A percentile compares a stretch with the other conserved stretches of the same genome.
phyloP scores from a whole-genome alignment of 2,888 invertebrate genomes.

The Dioctria rufipes region DNA sequence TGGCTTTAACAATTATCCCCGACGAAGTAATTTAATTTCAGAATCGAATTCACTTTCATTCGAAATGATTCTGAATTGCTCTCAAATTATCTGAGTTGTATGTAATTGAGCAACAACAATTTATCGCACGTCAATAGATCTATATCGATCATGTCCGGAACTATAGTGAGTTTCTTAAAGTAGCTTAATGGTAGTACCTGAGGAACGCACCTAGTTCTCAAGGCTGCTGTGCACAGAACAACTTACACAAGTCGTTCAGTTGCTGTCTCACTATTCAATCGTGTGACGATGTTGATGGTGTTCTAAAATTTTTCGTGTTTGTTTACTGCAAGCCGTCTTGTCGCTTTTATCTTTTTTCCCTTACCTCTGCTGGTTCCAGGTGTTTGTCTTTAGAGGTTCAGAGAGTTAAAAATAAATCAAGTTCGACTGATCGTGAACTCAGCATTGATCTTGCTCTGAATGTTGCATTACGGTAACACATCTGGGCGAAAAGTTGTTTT shows the following conservation, averaged over 20 bases:
- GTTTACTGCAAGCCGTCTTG: not conserved
- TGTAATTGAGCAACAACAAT: slow-evolving; percentile 48
- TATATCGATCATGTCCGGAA: slow-evolving; percentile 47
- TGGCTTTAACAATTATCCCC: slow-evolving; percentile 40
- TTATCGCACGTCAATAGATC: slow-evolving; percentile 45
- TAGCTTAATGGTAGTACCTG: slow-evolving; percentile 3
- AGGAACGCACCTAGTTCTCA: slow-evolving; percentile 42
- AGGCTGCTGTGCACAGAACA: slow-evolving; percentile 27
- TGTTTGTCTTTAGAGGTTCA: slow-evolving; percentile 36
- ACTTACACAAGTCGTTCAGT: not conserved
- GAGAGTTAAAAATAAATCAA: slow-evolving; percentile 45
- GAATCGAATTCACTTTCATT: slow-evolving; percentile 45
- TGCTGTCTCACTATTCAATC: not conserved
- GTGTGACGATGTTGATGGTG: not conserved
- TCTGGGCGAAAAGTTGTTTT: not conserved
- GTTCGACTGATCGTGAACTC: slow-evolving; percentile 52
- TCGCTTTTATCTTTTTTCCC: slow-evolving; percentile 23
- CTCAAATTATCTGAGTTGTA: slow-evolving; percentile 15
- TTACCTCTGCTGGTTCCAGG: slow-evolving; percentile 20
- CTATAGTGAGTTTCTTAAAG: slow-evolving; percentile 23
- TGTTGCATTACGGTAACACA: not conserved
- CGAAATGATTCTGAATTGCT: slow-evolving; percentile 23
- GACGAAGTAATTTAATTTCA: slow-evolving; percentile 10
- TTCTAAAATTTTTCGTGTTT: slow-evolving; percentile 28
- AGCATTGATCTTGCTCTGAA: slow-evolving; percentile 51